Base-by-base conservation (phyloP, 1,140 invertebrate species). In the Heliconius melpomene region DNA sequence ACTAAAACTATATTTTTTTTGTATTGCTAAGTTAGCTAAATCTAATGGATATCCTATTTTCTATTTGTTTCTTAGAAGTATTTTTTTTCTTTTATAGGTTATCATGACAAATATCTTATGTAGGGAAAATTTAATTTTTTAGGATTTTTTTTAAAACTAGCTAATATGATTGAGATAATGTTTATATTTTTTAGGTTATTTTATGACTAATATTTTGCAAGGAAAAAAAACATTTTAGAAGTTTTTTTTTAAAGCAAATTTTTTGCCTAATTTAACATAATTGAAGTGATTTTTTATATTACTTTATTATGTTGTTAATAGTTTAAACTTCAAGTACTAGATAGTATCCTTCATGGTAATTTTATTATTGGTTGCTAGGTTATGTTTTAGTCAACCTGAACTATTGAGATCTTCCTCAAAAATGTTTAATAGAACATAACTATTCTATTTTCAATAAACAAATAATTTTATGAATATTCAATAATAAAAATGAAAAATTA, bases 11-110 rank as follows among this genome's bases (percentile, higher is more conserved):
- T 46, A 16, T 46, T 13, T 66, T 66, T 16, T 66, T 29, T 26
- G 26, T 66, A 66, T 26, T 66, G 20, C 3, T 66, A 66, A 29
- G 26, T 66, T 66, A 66, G 60, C 9, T 60, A 20, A 60, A n/a
- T n/a, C n/a, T n/a, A 57, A 66, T 66, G 60, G 60, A 66, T 66
- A 66, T 66, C 60, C 60, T 66, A 16, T 66, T 66, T 66, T 66
- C 60, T 66, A 66, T 66, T 66, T 66, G 60, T 66, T 66, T 66
- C 60, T 66, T 66, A 66, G 60, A 16, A 66, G 0, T 13, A 9
- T 66, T 66, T 23, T 66, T 66, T 66, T 66, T 16, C 9, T 66
- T 13, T 66, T 66, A 13, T 66, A 66, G 60, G 60, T 66, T 29
- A 66, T 29, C 11, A 66, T 66, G 26, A 66, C 60, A 29, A 66